These are phyloP conservation scores for Cyprinodon brontotheroides DNA, from an alignment of 2,113 vertebrate species.

Conservation along the genomic window DNA sequence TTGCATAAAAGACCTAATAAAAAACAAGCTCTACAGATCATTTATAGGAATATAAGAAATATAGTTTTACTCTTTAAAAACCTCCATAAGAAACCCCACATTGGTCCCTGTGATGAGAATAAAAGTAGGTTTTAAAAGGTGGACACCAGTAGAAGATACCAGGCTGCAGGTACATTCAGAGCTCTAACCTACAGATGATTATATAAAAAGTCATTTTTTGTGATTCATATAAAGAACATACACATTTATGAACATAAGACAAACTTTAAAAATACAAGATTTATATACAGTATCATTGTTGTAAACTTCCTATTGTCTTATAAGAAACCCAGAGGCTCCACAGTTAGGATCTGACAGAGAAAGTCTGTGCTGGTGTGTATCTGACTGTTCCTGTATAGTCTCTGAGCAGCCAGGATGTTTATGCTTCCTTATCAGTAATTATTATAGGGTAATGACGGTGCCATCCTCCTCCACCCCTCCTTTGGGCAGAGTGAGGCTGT, in stretches of 20 bases:
- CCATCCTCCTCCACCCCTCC: constrained; percentile 96
- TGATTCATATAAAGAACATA: constrained; percentile 59
- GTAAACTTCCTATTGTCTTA: constrained; percentile 47
- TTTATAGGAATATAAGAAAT: constrained; percentile 72
- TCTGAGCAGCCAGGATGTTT: constrained; percentile 63
- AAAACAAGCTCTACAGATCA: constrained; percentile 64
- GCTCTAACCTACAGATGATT: constrained; percentile 67
- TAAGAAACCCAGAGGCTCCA: constrained; percentile 50
- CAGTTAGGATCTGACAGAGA: constrained; percentile 45
- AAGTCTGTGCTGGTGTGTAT: constrained; percentile 50
- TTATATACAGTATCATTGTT: constrained; percentile 47
- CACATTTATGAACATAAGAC: constrained; percentile 56
- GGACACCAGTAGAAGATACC: constrained; percentile 62
- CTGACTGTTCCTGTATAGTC: constrained; percentile 66
- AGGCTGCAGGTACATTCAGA: constrained; percentile 61
- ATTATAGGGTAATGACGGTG: constrained; percentile 96
- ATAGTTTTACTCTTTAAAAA: constrained; percentile 76
- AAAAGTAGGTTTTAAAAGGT: constrained; percentile 67
- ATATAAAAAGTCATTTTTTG: constrained; percentile 57
- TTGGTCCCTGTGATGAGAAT: constrained; percentile 76
- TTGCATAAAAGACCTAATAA: constrained; percentile 64
- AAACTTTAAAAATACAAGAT: constrained; percentile 57
- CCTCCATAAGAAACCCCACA: constrained; percentile 65
- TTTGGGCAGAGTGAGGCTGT: constrained; percentile 90
- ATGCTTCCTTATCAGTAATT: constrained; percentile 50